A percentile compares a stretch with the other conserved stretches of the same genome.
Evolutionary conservation across 2,797 vertebrate genomes (phyloP).

Genomic region (Helicolenus hilgendorfi): DNA sequence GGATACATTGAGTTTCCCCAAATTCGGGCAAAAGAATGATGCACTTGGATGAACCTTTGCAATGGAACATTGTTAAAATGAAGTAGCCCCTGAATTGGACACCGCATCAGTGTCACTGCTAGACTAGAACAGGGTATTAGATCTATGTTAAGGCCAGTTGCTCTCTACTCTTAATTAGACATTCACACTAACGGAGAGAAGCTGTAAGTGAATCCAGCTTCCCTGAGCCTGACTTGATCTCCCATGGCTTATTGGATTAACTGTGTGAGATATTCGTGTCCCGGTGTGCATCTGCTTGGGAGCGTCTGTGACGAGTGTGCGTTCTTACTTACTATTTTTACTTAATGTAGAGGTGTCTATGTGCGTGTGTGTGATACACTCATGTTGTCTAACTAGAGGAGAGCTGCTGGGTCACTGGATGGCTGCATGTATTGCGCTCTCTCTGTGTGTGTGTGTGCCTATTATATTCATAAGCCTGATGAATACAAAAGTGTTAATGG

Average conservation of each 20-base stretch:
- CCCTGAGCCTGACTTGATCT: slow-evolving; percentile 43
- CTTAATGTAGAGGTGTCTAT: not conserved
- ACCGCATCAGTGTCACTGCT: not conserved
- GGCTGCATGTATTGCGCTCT: not conserved
- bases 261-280: not conserved
- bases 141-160: slow-evolving; percentile 4
- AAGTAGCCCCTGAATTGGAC: not conserved
- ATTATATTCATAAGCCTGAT: not conserved
- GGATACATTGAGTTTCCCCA: not conserved
- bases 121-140: not conserved
- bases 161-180: slow-evolving; percentile 23
- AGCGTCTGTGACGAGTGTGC: not conserved
- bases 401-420: slow-evolving; percentile 18
- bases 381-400: slow-evolving; percentile 37
- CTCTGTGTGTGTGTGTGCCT: not conserved
- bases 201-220: slow-evolving; percentile 36
- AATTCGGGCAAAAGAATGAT: not conserved
- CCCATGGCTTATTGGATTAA: slow-evolving; percentile 70
- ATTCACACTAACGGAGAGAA: slow-evolving; percentile 9
- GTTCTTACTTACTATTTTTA: slow-evolving; percentile 30
- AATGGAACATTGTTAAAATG: not conserved
- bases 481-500: not conserved
- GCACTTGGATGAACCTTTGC: not conserved
- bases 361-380: slow-evolving; percentile 15
- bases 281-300: slow-evolving; percentile 30